Evolutionary conservation across 1,140 invertebrate genomes (phyloP).

Genomic region (Drosophila pseudoobscura): DNA sequence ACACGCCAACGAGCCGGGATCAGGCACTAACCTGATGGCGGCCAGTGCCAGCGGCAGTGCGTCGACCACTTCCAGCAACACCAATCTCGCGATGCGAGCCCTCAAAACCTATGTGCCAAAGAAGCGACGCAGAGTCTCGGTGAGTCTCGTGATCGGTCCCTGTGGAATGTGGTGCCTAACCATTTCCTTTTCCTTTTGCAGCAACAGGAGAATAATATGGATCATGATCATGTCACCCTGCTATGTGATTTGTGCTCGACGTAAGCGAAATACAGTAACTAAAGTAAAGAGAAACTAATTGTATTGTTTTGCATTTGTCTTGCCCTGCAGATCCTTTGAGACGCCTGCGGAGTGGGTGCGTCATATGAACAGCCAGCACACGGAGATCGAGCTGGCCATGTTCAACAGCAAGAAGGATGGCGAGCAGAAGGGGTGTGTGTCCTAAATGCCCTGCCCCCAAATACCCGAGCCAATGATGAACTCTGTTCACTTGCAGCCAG

Average conservation of each 20-base stretch:
- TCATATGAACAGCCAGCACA: constrained; percentile 92
- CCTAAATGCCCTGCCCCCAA: constrained; percentile 44
- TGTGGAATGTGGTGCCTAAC: too few relatives aligned
- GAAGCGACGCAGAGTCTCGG: constrained; percentile 85
- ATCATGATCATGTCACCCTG: constrained; percentile 80
- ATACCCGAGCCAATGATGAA: constrained; percentile 52
- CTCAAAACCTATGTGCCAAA: constrained; percentile 85
- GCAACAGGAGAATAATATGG: constrained; percentile 81
- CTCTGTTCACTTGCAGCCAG: constrained; percentile 67
- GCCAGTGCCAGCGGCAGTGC: constrained; percentile 39
- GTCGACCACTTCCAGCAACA: constrained; percentile 43
- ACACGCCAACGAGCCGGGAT: constrained; percentile 84
- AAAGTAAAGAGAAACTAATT: neutral
- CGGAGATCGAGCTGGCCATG: constrained; percentile 91
- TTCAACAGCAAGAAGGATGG: constrained; percentile 87
- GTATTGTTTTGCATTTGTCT: neutral
- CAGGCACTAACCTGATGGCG: constrained; percentile 17
- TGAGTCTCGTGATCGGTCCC: constrained; percentile 45
- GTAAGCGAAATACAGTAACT: constrained; percentile 74
- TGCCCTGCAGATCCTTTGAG: constrained; percentile 85
- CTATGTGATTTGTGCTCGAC: constrained; percentile 91
- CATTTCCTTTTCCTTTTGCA: constrained; percentile 24
- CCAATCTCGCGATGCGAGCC: constrained; percentile 77
- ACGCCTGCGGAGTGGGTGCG: constrained; percentile 93
- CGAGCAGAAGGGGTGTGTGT: constrained; percentile 77